Percentiles rank a stretch among this genome's conserved stretches.
Evolutionary conservation across 2,797 vertebrate genomes (phyloP).

Genomic region (Falco novaeseelandiae): DNA sequence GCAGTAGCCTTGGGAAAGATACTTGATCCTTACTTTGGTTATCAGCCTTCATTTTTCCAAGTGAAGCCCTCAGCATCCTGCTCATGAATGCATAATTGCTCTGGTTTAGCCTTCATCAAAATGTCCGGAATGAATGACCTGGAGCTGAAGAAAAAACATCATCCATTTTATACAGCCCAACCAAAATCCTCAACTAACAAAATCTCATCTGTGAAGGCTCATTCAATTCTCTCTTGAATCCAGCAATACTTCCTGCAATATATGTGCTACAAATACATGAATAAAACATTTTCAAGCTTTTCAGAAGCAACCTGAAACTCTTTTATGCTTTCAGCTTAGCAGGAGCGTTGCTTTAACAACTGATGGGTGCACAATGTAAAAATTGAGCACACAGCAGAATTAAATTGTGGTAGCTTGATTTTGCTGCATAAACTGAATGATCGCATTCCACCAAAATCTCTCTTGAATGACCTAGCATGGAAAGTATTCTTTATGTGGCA

Average conservation of each 20-base stretch:
- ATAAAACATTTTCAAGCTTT: constrained; percentile 35
- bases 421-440: constrained; percentile 59
- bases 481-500: constrained; percentile 57
- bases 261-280: constrained; percentile 14
- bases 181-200: constrained; percentile 11
- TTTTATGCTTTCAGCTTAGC: constrained; percentile 20
- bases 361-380: constrained; percentile 26
- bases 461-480: constrained; percentile 35
- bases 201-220: not conserved
- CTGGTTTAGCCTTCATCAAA: constrained; percentile 41
- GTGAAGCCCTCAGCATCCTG: constrained; percentile 58
- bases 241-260: not conserved
- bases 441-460: constrained; percentile 31
- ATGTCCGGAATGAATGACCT: constrained; percentile 31
- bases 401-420: constrained; percentile 2
- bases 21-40: constrained; percentile 52
- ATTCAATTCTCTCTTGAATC: constrained; percentile 18
- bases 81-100: constrained; percentile 65
- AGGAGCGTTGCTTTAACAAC: constrained; percentile 20
- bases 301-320: not conserved
- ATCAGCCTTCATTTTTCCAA: constrained; percentile 66
- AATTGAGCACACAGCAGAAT: constrained; percentile 44
- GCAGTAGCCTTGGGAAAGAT: constrained; percentile 54
- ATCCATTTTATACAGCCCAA: not conserved
- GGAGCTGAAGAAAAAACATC: constrained; percentile 6